Evolutionary conservation across 2,797 vertebrate genomes (phyloP), one percentile per base, ranked within the genome.

Genomic region (Onychomys leucogaster): DNA sequence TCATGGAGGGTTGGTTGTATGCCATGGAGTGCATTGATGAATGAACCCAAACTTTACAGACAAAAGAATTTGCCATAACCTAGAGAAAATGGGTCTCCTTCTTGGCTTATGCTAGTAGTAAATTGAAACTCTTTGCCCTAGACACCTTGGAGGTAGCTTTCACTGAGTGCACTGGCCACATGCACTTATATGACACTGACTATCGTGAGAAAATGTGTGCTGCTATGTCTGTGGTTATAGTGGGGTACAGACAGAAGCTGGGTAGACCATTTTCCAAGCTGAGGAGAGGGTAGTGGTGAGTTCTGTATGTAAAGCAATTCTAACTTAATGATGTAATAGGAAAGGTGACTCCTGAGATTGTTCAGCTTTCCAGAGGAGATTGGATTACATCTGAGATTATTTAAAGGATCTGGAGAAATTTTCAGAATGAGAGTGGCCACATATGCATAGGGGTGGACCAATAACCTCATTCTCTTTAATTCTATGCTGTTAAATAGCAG

Each of bases 101-200:
- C 55, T 17, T 34, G 46, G 17, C 67, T 92, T 89, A 96, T 87
- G 19, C 95, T 93, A 91, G 46, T 73, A 41, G 6, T 69, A 57
- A 95, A 92, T 67, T 96, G 34, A 90, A 96, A 92, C 43, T 81
- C 52, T 93, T 90, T 91, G 88, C 71, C 17, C 34, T 87, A 46
- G 86, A 32, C 2, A 89, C 61, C 29, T 49, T 95, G 49, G 67
- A 96, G 41, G 25, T 21, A 86, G 29, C 88, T 94, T 92, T 29
- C 23, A 1, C 67, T 80, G 75, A 83, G 43, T 55, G 0, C 4
- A 57, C 34, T 87, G 71, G 37, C 10, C 37, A 55, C 69, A 34
- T 93, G 57, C 61, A 29, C 43, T 75, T 92, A 12, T 73, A 69
- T 46, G 91, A 77, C 19, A 89, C 49, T 59, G 32, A 55, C 23